These are phyloP conservation scores for Pseudorectes ferrugineus DNA, from an alignment of 2,113 vertebrate species.

Conservation along the genomic window DNA sequence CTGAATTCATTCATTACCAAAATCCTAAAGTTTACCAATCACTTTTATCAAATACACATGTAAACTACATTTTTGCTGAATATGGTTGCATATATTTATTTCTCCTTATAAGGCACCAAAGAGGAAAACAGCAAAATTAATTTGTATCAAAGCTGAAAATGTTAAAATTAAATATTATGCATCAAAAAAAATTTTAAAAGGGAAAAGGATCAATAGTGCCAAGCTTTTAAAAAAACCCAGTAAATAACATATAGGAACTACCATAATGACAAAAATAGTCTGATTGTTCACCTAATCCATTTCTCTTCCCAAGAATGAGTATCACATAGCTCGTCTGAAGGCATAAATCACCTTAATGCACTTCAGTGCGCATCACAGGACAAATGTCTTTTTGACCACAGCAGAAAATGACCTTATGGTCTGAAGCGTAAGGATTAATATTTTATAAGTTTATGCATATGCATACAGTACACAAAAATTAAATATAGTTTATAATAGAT, in stretches of 20 bases:
- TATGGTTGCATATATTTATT: neutral
- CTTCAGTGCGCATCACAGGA: neutral
- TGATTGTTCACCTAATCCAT: neutral
- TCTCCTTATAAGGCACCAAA: neutral
- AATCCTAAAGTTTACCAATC: neutral
- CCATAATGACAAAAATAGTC: neutral
- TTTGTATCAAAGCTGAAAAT: conserved; percentile 1
- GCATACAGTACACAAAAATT: neutral
- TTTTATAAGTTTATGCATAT: neutral
- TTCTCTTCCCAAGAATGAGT: neutral
- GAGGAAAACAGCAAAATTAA: neutral
- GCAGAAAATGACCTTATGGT: neutral
- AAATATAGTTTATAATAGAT: neutral
- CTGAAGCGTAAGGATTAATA: neutral
- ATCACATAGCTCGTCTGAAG: neutral
- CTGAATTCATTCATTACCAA: neutral
- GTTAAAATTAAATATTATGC: conserved; percentile 12
- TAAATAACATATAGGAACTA: conserved; percentile 36
- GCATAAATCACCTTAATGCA: neutral
- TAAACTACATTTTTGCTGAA: neutral
- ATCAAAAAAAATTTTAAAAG: neutral
- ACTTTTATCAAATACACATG: neutral
- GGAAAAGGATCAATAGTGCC: conserved; percentile 16
- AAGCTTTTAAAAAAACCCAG: neutral
- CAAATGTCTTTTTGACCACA: neutral